phyloP scores from a whole-genome alignment of 2,888 invertebrate species.

The Spilarctia lutea region DNA sequence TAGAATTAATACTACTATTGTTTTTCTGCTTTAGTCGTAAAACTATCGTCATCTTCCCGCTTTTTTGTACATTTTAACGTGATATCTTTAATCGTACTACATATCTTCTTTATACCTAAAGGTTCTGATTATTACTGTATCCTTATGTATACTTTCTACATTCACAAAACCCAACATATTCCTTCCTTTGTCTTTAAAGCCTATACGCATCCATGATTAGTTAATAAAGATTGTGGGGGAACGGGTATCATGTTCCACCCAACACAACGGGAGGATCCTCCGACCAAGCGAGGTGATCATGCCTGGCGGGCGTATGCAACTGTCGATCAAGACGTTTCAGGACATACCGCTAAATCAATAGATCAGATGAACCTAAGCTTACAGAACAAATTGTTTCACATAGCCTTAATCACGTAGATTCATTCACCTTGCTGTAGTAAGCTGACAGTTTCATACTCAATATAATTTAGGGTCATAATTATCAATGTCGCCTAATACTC shows the following conservation, averaged over 20 bases:
- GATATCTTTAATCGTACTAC: background rate
- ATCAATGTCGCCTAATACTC: slow-evolving; percentile 12
- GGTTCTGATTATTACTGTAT: background rate
- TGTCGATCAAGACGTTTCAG: no score
- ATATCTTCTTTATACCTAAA: background rate
- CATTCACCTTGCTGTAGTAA: background rate
- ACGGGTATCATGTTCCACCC: no score
- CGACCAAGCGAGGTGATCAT: no score
- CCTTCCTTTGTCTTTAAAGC: background rate
- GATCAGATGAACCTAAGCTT: background rate
- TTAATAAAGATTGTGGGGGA: no score
- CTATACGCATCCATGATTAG: background rate
- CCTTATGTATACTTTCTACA: background rate
- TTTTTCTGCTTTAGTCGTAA: background rate
- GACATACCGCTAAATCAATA: no score
- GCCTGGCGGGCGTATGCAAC: no score
- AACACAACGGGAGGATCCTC: no score
- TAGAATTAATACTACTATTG: background rate
- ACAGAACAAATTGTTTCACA: background rate
- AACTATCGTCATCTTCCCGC: background rate
- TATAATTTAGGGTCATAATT: slow-evolving; percentile 14
- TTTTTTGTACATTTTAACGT: background rate
- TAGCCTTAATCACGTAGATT: background rate
- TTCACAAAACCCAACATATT: background rate
- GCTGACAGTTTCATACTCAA: background rate